phyloP scores from a whole-genome alignment of 2,113 vertebrate species.

The Tylochromis polylepis region DNA sequence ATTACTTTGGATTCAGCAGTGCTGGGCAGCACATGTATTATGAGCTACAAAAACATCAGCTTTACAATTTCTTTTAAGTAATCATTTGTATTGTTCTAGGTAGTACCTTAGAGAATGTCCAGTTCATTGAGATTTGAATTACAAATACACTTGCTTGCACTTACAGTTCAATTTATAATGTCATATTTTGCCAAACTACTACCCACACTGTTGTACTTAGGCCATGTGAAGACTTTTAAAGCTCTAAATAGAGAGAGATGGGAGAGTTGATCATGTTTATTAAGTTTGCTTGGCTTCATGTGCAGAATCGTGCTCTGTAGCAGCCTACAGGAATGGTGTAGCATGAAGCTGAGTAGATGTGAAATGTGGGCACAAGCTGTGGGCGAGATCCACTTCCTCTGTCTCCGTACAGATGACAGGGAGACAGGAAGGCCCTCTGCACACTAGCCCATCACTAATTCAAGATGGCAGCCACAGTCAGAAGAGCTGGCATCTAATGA shows the following conservation, averaged over 20 bases:
- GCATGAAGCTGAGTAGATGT: constrained; percentile 67
- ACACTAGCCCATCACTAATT: constrained; percentile 62
- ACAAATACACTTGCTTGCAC: constrained; percentile 40
- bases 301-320: constrained; percentile 23
- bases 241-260: constrained; percentile 49
- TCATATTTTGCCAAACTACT: constrained; percentile 25
- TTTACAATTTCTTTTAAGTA: constrained; percentile 11
- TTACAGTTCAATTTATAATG: constrained; percentile 40
- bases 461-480: constrained; percentile 64
- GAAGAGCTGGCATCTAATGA: constrained; percentile 59
- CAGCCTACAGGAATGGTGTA: constrained; percentile 44
- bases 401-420: constrained; percentile 67
- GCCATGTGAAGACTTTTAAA: constrained; percentile 46
- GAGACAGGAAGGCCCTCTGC: constrained; percentile 60
- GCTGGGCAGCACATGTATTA: not conserved
- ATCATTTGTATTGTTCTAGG: constrained; percentile 14
- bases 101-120: constrained; percentile 1
- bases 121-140: constrained; percentile 30
- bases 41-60: constrained; percentile 11
- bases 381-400: constrained; percentile 64
- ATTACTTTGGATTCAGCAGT: not conserved
- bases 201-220: constrained; percentile 18
- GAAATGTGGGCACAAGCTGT: constrained; percentile 69
- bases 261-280: constrained; percentile 59
- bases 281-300: constrained; percentile 60